phyloP scores from a whole-genome alignment of 1,140 invertebrate genomes.

The Drosophila kikkawai region DNA sequence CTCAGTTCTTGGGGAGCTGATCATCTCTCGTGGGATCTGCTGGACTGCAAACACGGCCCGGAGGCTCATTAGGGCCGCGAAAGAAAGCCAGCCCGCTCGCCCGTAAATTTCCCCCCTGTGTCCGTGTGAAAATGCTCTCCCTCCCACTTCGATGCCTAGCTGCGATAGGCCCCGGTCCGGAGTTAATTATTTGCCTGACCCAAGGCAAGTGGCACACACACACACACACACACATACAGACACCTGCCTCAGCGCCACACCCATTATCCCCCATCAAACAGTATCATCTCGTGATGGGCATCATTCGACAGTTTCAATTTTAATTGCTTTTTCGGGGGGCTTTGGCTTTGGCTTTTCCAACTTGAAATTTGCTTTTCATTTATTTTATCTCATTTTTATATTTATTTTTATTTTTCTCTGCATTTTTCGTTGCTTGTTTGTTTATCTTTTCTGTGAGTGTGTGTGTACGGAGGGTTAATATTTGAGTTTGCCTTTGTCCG shows the following conservation, averaged over 20 bases:
- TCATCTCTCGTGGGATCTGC: neutral
- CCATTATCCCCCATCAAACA: slow-evolving; percentile 4
- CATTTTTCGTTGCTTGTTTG: slow-evolving; percentile 24
- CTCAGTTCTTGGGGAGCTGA: neutral
- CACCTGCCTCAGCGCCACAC: slow-evolving; percentile 15
- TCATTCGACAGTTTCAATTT: slow-evolving; percentile 68
- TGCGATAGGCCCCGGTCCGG: slow-evolving; percentile 28
- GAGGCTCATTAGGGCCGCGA: slow-evolving; percentile 17
- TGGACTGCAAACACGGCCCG: too few species aligned
- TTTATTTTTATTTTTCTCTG: slow-evolving; percentile 35
- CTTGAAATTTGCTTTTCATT: slow-evolving; percentile 62
- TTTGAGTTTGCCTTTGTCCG: slow-evolving; percentile 45
- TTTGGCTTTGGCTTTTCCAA: slow-evolving; percentile 22
- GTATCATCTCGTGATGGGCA: slow-evolving; percentile 19
- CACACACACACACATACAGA: slow-evolving; percentile 6
- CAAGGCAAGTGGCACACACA: slow-evolving; percentile 28
- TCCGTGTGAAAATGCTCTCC: slow-evolving; percentile 37
- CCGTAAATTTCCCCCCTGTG: neutral
- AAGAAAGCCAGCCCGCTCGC: slow-evolving; percentile 8
- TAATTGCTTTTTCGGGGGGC: slow-evolving; percentile 62
- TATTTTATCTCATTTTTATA: slow-evolving; percentile 50
- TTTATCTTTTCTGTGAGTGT: slow-evolving; percentile 19
- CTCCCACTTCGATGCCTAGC: slow-evolving; percentile 4
- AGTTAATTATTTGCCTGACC: slow-evolving; percentile 64
- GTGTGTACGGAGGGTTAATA: slow-evolving; percentile 26